Evolutionary conservation across 2,113 vertebrate genomes (phyloP).

Genomic region (Stegostoma tigrinum): DNA sequence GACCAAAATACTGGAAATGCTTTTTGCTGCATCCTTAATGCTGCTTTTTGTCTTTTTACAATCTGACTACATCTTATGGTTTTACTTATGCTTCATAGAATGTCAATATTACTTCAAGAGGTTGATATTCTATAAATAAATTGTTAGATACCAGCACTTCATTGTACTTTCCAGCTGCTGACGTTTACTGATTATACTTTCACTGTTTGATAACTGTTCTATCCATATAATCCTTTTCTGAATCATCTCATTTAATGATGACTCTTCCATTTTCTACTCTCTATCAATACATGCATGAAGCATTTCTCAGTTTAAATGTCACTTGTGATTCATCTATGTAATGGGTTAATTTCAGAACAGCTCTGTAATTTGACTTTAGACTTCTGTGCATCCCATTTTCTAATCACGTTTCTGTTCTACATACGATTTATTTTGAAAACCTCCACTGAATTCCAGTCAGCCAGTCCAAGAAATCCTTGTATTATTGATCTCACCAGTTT

Average conservation of each 20-base stretch:
- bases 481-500: not conserved
- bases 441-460: not conserved
- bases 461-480: not conserved
- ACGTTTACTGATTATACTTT: not conserved
- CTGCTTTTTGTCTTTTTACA: not conserved
- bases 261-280: not conserved
- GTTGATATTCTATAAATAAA: conserved; percentile 17
- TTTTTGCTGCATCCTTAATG: not conserved
- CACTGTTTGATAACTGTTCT: not conserved
- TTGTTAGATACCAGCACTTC: not conserved
- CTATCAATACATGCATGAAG: not conserved
- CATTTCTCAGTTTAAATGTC: not conserved
- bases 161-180: not conserved
- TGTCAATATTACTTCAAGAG: not conserved
- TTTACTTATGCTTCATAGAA: conserved; percentile 6
- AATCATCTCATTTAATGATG: conserved; percentile 21
- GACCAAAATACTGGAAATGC: not conserved
- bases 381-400: not conserved
- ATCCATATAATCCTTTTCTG: not conserved
- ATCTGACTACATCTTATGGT: not conserved
- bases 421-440: not conserved
- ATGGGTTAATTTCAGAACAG: not conserved
- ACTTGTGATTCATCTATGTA: not conserved
- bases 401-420: not conserved
- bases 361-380: not conserved